Evolutionary conservation across 1,140 invertebrate genomes (phyloP), one percentile per base, ranked within the genome.

Genomic region (Hylaeus anthracinus): DNA sequence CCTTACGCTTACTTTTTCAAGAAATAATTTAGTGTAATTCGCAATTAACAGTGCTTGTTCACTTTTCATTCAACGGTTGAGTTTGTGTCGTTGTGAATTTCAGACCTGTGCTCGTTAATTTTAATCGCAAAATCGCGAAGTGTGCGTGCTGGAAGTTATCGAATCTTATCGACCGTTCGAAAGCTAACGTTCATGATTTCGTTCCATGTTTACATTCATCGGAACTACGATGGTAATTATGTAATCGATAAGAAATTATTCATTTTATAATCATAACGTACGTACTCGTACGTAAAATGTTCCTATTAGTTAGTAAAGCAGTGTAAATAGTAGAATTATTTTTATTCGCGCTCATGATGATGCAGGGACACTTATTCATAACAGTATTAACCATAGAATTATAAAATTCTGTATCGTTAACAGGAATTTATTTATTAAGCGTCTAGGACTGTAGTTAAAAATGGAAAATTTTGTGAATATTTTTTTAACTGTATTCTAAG

Each of bases 1-100:
- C 74, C 72, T 53, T 67, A 55, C 15, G 70, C 37, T 86, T 72
- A 0, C 37, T 74, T 79, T 41, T 48, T 66, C 37, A 26, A 10
- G 0, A 12, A 45, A 26, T 2, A 6, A 51, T 69, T 10, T 6
- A 1, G 10, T 12, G 43, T 9, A 10, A 41, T 58, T 69, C 37
- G 0, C 15, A 8, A 37, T 12, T 5, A 2, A 55, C 5, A 26
- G 5, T 2, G 4, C 3, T 39, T 1, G 1, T 61, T 60, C n/a
- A 58, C 5, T 41, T 41, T 10, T 56, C 14, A 12, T 43, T 48
- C 1, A 5, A 6, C 4, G 1, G 0, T 51, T 2, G 14, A 12
- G 51, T 4, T 1, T 12, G n/a, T n/a, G 12, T 5, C 15, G 69
- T 1, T 1, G 12, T 8, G 0, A 48, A n/a, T 48, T 12, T 3